Base-by-base conservation (phyloP, 2,888 invertebrate species). In the Aleiodes testaceus region DNA sequence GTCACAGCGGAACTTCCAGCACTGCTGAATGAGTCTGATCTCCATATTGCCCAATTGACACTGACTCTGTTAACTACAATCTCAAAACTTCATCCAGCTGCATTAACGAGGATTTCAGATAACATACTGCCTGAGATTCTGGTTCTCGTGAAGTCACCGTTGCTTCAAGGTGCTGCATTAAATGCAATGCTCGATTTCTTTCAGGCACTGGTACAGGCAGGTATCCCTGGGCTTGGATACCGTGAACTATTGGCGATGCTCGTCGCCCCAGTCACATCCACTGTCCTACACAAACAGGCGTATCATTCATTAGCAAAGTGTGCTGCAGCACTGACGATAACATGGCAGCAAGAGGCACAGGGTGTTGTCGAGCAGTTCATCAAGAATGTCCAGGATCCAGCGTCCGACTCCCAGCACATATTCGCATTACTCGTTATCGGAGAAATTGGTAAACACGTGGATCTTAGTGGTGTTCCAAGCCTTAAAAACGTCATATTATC, bases 231-330 rank as follows among this genome's bases (percentile, higher is more conserved):
- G 14, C 91, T 96, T 77, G 92, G 93, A 20, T 96, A 96, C 79
- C 92, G 94, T 76, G 94, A 95, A 78, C 89, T 99, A 70, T 88
- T 98, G 49, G 90, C 92, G 66, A 90, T 94, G 88, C 89, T 97
- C 20, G 92, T 95, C 75, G 92, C 92, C 69, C 95, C 95, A 0
- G 92, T 95, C 4, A 78, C 70, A 3, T 75, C 76, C 45, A 75
- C 83, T 5, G 83, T 83, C n/a, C 84, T 91, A 71, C 91, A 91
- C 77, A 91, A 91, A 75, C 91, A 93, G 89, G 97, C 98, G 16
- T 98, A 95, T 89, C 96, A 97, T 88, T 98, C 98, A 22, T 90
- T 99, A 81, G 98, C 99, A 5, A 98, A 98, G 87, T 98, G 97
- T 87, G 96, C 98, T 67, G 98, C 98, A 5, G 96, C 97, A 0